These are phyloP conservation scores for Bubo scandiacus DNA, from an alignment of 2,113 vertebrate species.

Conservation along the genomic window DNA sequence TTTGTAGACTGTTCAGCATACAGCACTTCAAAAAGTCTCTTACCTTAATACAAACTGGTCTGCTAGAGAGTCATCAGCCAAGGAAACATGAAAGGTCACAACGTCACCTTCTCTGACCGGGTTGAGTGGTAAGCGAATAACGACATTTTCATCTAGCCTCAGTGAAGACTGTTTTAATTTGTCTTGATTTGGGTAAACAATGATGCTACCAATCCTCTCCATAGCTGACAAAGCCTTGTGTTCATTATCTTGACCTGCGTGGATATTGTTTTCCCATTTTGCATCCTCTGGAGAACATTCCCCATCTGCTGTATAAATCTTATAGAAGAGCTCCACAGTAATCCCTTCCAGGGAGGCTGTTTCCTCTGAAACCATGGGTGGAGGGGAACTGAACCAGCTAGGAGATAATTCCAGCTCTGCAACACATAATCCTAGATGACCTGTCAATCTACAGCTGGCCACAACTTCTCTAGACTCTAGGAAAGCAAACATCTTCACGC, in stretches of 20 bases:
- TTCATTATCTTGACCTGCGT: slow-evolving; percentile 68
- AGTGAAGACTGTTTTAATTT: slow-evolving; percentile 76
- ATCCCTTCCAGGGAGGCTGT: slow-evolving; percentile 66
- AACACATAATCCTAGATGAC: slow-evolving; percentile 89
- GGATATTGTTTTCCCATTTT: slow-evolving; percentile 77
- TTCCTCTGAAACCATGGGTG: slow-evolving; percentile 71
- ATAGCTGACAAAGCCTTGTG: slow-evolving; percentile 62
- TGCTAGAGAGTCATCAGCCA: slow-evolving; percentile 76
- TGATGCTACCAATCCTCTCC: slow-evolving; percentile 86
- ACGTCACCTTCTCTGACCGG: slow-evolving; percentile 87
- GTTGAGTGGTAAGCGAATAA: slow-evolving; percentile 83
- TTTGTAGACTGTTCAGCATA: neutral
- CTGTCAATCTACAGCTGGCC: slow-evolving; percentile 85
- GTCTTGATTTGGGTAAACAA: slow-evolving; percentile 77
- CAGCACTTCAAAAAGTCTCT: neutral
- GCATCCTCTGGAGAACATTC: slow-evolving; percentile 81
- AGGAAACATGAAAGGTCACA: slow-evolving; percentile 84
- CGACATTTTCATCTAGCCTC: slow-evolving; percentile 83
- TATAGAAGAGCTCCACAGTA: slow-evolving; percentile 88
- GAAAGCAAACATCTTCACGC: slow-evolving; percentile 84
- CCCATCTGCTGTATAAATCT: slow-evolving; percentile 78
- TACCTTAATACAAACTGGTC: slow-evolving; percentile 90
- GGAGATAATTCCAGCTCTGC: slow-evolving; percentile 87
- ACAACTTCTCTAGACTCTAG: slow-evolving; percentile 83
- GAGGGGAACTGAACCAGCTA: slow-evolving; percentile 85